phyloP scores from a whole-genome alignment of 2,113 vertebrate genomes.

The Neolamprologus falcicula region DNA sequence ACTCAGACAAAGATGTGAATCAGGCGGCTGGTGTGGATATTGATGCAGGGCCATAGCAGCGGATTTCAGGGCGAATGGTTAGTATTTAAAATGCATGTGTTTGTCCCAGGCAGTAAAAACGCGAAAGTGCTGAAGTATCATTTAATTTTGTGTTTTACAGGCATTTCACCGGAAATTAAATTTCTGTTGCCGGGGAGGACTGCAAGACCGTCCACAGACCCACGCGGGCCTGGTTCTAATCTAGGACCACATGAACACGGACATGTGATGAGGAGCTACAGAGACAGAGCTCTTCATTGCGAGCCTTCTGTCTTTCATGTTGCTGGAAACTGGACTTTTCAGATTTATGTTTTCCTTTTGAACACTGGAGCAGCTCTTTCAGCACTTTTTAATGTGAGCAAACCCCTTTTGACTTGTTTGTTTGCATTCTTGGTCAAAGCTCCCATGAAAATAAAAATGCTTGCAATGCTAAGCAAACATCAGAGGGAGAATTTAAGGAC shows the following conservation, averaged over 20 bases:
- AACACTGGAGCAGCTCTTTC: neutral
- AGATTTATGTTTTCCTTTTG: neutral
- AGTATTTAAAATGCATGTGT: neutral
- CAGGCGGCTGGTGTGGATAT: neutral
- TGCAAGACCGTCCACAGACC: neutral
- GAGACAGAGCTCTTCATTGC: neutral
- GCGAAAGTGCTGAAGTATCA: neutral
- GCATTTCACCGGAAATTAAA: neutral
- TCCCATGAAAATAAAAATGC: neutral
- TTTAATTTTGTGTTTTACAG: neutral
- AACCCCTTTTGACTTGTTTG: neutral
- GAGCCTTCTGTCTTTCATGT: neutral
- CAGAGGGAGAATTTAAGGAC: neutral
- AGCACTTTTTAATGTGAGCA: neutral
- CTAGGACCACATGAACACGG: neutral
- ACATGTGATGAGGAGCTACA: neutral
- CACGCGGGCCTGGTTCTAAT: neutral
- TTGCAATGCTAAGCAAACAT: neutral
- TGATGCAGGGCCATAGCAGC: neutral
- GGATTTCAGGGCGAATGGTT: neutral
- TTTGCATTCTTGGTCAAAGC: neutral
- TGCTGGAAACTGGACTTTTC: neutral
- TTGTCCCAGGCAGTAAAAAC: neutral
- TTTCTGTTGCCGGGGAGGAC: neutral
- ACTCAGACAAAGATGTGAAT: neutral